Base-by-base conservation (phyloP, 2,888 invertebrate species). In the Ligdia adustata region DNA sequence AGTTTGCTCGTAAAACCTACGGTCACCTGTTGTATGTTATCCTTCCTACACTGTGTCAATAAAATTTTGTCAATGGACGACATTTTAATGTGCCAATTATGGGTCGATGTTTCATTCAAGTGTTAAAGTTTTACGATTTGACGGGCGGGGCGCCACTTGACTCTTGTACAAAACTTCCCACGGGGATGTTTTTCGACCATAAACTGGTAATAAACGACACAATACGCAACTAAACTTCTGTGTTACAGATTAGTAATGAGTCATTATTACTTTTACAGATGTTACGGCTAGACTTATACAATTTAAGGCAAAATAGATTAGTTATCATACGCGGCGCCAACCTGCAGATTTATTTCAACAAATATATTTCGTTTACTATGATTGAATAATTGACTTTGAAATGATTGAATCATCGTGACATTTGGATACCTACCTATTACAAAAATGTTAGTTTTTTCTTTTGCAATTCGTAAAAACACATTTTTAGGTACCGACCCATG, bases 21-120 rank as follows among this genome's bases (percentile, higher is more conserved):
- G 83, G 87, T 87, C 88, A 88, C 87, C 87, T 88, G 88, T 85
- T 85, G 84, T 79, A 60, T 68, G 72, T 69, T 74, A 75, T 74
- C 72, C 72, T 72, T 65, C 60, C 73, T 72, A 72, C 74, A 75
- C 75, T 76, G 71, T 78, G 77, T 75, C 79, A 76, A 82, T 83
- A 82, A 81, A 82, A 79, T 76, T 79, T 78, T 69, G 78, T 82
- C 83, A 84, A 82, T 83, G 82, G 74, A 66, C 71, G 74, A 69
- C 71, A 66, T 76, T 82, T 82, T 82, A 82, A 82, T 82, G 74
- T 70, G 79, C 77, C 78, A 82, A 80, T 81, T 79, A 80, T 76
- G 79, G 74, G 62, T 66, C 72, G 65, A 74, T 75, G 75, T 74
- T 79, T 79, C 83, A 82, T 82, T 82, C 79, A 77, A 53, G 61